phyloP scores from a whole-genome alignment of 2,797 vertebrate species.

The Lagocephalus sceleratus region DNA sequence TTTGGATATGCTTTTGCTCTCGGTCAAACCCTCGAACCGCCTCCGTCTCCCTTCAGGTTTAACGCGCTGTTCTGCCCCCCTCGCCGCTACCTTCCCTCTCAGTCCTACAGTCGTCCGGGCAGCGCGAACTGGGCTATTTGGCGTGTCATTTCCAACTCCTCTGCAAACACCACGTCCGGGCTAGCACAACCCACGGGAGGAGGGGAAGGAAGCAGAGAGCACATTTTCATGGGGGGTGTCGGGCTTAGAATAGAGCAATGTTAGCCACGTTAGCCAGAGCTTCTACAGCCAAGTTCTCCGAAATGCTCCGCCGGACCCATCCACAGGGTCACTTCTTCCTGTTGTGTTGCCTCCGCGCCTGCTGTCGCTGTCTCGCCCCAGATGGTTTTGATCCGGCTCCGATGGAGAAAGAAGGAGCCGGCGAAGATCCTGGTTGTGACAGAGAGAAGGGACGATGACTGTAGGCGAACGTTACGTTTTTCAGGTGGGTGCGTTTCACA shows the following conservation, averaged over 20 bases:
- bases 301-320: slow-evolving; percentile 20
- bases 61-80: slow-evolving; percentile 2
- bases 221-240: slow-evolving; percentile 16
- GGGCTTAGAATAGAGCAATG: slow-evolving; percentile 44
- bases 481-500: too few relatives aligned
- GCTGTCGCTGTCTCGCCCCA: slow-evolving; percentile 85
- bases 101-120: slow-evolving; percentile 27
- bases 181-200: slow-evolving; percentile 37
- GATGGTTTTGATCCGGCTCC: slow-evolving; percentile 85
- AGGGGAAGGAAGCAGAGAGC: slow-evolving; percentile 34
- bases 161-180: slow-evolving; percentile 35
- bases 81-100: slow-evolving; percentile 32
- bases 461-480: neutral
- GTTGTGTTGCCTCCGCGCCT: slow-evolving; percentile 88
- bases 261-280: slow-evolving; percentile 46
- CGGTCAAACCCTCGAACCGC: slow-evolving; percentile 32
- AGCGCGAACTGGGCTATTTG: slow-evolving; percentile 17
- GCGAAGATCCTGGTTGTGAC: slow-evolving; percentile 73
- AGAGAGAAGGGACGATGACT: neutral
- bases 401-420: slow-evolving; percentile 85
- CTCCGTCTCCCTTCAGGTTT: slow-evolving; percentile 31
- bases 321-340: slow-evolving; percentile 85
- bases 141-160: slow-evolving; percentile 26
- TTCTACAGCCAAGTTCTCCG: slow-evolving; percentile 42
- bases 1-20: slow-evolving; percentile 63